Percentiles rank a stretch among this genome's conserved stretches.
These are phyloP conservation scores for Epirrhoe alternata DNA, from an alignment of 2,888 invertebrate species.

Conservation along the genomic window DNA sequence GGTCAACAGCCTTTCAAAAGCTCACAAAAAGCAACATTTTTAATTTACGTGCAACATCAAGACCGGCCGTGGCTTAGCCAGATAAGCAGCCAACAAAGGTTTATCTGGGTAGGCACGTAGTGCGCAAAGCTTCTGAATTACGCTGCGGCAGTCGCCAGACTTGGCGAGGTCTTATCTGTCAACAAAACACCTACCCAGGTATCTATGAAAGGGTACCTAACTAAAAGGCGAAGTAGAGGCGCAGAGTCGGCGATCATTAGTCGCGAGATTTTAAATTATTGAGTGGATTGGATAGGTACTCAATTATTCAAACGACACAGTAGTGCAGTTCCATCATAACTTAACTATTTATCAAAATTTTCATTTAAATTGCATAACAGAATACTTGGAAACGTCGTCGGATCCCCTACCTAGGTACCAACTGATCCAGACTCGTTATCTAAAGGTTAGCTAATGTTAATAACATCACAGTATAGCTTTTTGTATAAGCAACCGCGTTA, in stretches of 20 bases:
- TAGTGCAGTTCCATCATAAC: too few species aligned
- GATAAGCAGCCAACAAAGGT: conserved; percentile 73
- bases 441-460: not conserved
- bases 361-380: too few species aligned
- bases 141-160: conserved; percentile 55
- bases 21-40: conserved; percentile 49
- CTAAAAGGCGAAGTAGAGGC: conserved; percentile 47
- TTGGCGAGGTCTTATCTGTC: conserved; percentile 76
- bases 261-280: not conserved
- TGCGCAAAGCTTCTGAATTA: conserved; percentile 67
- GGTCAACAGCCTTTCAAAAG: conserved; percentile 9
- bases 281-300: too few species aligned
- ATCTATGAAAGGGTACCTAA: conserved; percentile 52
- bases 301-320: too few species aligned
- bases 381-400: too few species aligned
- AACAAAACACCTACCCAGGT: conserved; percentile 66
- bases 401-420: too few species aligned
- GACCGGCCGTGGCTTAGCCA: conserved; percentile 54
- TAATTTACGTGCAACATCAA: conserved; percentile 57
- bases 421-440: too few species aligned
- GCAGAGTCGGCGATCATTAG: conserved; percentile 54
- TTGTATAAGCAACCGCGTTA: not conserved
- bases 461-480: not conserved
- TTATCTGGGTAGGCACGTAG: conserved; percentile 71
- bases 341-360: too few species aligned